Conservation (phyloP, 1,140 invertebrate genomes). For the Aradophagus sp. region DNA sequence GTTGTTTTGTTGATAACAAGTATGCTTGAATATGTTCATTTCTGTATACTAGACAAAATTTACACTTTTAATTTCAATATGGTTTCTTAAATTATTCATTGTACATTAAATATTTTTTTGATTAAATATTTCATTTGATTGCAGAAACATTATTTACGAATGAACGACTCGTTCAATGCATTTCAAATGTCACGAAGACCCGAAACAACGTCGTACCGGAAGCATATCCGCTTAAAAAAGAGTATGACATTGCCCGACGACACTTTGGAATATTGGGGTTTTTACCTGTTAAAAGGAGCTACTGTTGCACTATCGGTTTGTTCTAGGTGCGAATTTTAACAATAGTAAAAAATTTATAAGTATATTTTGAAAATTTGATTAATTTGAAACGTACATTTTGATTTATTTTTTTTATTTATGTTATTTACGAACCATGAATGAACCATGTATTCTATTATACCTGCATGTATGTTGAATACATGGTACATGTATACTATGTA, state of each 20-base stretch:
- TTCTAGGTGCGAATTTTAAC: constrained; percentile 77
- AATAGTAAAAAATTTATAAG: constrained; percentile 9
- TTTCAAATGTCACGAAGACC: constrained; percentile 84
- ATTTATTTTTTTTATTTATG: background rate
- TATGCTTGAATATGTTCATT: too few species aligned
- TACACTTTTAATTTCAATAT: too few species aligned
- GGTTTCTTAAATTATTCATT: too few species aligned
- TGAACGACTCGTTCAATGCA: constrained; percentile 87
- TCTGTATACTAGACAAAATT: too few species aligned
- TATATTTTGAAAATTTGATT: background rate
- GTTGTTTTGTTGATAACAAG: too few species aligned
- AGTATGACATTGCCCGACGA: constrained; percentile 89
- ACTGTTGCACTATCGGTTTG: constrained; percentile 85
- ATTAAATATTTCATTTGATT: constrained; percentile 8
- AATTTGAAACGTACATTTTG: background rate
- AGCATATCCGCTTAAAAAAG: constrained; percentile 85
- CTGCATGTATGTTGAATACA: too few species aligned
- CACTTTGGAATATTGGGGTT: constrained; percentile 91
- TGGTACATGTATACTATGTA: too few species aligned
- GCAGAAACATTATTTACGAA: constrained; percentile 83
- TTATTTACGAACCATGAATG: too few species aligned
- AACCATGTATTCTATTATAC: too few species aligned
- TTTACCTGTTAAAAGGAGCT: constrained; percentile 86
- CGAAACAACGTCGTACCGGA: constrained; percentile 80
- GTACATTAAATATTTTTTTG: background rate